phyloP scores from a whole-genome alignment of 2,113 vertebrate genomes.

The Pseudorhombus dupliciocellatus region DNA sequence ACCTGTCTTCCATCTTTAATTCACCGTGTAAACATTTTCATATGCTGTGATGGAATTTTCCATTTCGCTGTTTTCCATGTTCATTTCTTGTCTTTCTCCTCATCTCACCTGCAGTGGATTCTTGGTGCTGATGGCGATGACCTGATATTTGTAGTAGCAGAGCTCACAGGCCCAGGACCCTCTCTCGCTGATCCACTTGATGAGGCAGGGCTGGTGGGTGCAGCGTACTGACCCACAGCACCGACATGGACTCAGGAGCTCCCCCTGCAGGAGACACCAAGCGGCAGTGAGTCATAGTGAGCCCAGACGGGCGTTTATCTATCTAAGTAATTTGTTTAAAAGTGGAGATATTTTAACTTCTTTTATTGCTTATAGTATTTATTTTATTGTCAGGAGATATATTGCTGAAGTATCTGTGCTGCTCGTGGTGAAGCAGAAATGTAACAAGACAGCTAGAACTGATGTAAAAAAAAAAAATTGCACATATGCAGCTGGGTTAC shows the following conservation, averaged over 20 bases:
- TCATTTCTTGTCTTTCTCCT: background rate
- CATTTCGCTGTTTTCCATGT: background rate
- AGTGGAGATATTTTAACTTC: background rate
- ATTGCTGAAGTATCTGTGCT: background rate
- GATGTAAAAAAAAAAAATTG: background rate
- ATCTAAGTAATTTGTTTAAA: background rate
- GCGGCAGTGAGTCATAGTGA: background rate
- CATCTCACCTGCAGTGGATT: slow-evolving; percentile 95
- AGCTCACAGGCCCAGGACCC: slow-evolving; percentile 99
- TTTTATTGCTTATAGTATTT: too few relatives aligned
- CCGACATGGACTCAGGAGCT: slow-evolving; percentile 96
- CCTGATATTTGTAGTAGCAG: slow-evolving; percentile 99
- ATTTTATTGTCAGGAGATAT: background rate
- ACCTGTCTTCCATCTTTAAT: too few relatives aligned
- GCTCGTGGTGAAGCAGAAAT: background rate
- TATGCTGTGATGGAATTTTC: background rate
- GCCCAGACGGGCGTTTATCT: background rate
- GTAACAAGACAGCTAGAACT: background rate
- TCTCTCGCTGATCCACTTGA: slow-evolving; percentile 98
- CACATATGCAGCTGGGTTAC: background rate
- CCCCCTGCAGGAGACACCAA: slow-evolving; percentile 84
- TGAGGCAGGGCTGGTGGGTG: slow-evolving; percentile 98
- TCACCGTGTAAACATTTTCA: too few relatives aligned
- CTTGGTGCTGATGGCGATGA: slow-evolving; percentile 99
- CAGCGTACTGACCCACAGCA: slow-evolving; percentile 96